Evolutionary conservation across 2,797 vertebrate genomes (phyloP).

Genomic region (Hypotaenidia philippensis): DNA sequence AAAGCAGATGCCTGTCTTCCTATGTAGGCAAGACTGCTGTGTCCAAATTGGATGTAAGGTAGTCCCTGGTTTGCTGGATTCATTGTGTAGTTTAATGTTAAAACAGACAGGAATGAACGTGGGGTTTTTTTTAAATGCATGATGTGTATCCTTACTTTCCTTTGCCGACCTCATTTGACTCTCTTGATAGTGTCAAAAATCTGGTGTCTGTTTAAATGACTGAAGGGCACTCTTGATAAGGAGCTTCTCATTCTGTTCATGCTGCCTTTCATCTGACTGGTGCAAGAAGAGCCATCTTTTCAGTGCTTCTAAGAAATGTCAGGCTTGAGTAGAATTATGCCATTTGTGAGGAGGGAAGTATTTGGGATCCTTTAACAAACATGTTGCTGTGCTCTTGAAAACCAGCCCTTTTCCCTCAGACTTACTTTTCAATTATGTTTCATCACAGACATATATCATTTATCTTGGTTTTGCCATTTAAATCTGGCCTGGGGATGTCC

Average conservation of each 20-base stretch:
- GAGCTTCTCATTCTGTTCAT: background rate
- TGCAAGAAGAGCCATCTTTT: background rate
- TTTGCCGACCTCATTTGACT: background rate
- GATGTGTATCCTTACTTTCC: background rate
- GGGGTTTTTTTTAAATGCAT: background rate
- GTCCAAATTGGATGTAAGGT: background rate
- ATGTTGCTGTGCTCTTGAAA: background rate
- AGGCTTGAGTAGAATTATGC: background rate
- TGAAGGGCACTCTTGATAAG: background rate
- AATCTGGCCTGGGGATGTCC: background rate
- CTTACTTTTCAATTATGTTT: background rate
- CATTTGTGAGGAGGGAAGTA: background rate
- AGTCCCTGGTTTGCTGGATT: background rate
- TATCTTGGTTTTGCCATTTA: background rate
- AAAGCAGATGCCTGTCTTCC: background rate
- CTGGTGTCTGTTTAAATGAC: background rate
- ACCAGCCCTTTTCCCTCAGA: background rate
- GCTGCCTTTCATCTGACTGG: background rate
- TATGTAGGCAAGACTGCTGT: background rate
- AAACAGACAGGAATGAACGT: background rate
- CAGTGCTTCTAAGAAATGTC: background rate
- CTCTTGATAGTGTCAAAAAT: background rate
- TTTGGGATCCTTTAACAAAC: background rate
- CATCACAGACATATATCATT: background rate
- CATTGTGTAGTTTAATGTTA: background rate